These are phyloP conservation scores for Eublepharis macularius DNA, from an alignment of 2,113 vertebrate species.

Conservation along the genomic window DNA sequence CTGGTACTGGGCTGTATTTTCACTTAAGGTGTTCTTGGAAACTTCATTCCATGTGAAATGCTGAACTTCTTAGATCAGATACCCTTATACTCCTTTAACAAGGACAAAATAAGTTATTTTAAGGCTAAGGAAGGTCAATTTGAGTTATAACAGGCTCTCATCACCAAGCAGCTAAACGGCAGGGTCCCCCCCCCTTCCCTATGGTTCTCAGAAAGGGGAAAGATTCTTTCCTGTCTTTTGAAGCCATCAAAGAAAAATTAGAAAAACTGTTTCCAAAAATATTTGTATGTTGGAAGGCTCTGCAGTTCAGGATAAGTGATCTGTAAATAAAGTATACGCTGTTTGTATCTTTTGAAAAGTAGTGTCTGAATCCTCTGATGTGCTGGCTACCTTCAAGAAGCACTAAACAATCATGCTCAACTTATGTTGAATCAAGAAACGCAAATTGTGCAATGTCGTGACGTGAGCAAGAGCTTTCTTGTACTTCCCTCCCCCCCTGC, in stretches of 20 bases:
- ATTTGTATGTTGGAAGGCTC: slow-evolving; percentile 51
- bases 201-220: slow-evolving; percentile 65
- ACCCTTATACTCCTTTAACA: slow-evolving; percentile 42
- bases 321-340: slow-evolving; percentile 64
- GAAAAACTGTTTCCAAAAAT: slow-evolving; percentile 67
- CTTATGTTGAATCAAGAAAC: slow-evolving; percentile 36
- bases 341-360: slow-evolving; percentile 58
- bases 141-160: slow-evolving; percentile 67
- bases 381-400: slow-evolving; percentile 46
- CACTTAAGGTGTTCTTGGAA: background rate
- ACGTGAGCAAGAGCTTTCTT: background rate
- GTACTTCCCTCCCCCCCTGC: background rate
- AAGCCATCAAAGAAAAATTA: slow-evolving; percentile 64
- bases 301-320: slow-evolving; percentile 59
- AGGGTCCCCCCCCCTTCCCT: slow-evolving; percentile 46
- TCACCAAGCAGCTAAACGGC: slow-evolving; percentile 61
- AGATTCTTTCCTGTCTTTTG: slow-evolving; percentile 73
- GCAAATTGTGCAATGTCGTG: slow-evolving; percentile 15
- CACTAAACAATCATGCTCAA: slow-evolving; percentile 31
- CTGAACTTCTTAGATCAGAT: slow-evolving; percentile 6
- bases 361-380: slow-evolving; percentile 46
- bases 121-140: slow-evolving; percentile 53
- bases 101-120: slow-evolving; percentile 54
- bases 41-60: background rate
- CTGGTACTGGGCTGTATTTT: background rate